A percentile compares a stretch with the other conserved stretches of the same genome.
These are phyloP conservation scores for Tolypeutes matacus DNA, from an alignment of 2,797 vertebrate genomes.

Conservation along the genomic window DNA sequence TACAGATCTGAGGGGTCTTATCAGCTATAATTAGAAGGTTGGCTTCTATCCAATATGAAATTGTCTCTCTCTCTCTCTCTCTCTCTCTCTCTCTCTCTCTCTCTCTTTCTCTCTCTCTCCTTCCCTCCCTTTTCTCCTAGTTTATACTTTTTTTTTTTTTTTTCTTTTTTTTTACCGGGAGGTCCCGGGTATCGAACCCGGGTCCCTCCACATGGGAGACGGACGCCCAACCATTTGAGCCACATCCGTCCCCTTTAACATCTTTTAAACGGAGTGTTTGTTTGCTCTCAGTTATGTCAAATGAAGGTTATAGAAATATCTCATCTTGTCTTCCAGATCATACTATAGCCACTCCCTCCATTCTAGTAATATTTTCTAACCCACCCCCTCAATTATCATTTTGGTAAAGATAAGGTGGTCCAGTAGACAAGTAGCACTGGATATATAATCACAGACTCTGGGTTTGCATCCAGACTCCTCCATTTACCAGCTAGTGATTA, in stretches of 20 bases:
- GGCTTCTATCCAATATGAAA: constrained; percentile 13
- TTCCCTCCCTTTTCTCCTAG: neutral
- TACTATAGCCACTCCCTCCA: neutral
- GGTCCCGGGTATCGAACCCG: too few species aligned
- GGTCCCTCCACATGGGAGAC: too few species aligned
- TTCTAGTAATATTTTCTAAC: neutral
- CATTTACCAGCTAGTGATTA: neutral
- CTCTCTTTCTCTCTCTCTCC: too few species aligned
- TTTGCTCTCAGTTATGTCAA: constrained; percentile 32
- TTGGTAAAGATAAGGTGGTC: neutral
- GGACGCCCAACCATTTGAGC: too few species aligned
- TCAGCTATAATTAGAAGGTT: constrained; percentile 72
- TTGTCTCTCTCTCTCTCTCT: neutral
- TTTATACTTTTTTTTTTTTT: too few species aligned
- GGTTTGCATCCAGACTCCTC: neutral
- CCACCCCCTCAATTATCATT: neutral
- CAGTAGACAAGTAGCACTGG: neutral
- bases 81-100: neutral
- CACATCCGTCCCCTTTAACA: too few species aligned
- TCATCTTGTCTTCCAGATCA: neutral
- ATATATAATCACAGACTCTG: neutral
- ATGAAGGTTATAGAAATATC: neutral
- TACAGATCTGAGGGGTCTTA: constrained; percentile 62
- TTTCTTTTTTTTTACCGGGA: too few species aligned
- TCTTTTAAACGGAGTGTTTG: constrained; percentile 20